Conservation (phyloP, 2,797 vertebrate genomes). For the Rhodeus uyekii region DNA sequence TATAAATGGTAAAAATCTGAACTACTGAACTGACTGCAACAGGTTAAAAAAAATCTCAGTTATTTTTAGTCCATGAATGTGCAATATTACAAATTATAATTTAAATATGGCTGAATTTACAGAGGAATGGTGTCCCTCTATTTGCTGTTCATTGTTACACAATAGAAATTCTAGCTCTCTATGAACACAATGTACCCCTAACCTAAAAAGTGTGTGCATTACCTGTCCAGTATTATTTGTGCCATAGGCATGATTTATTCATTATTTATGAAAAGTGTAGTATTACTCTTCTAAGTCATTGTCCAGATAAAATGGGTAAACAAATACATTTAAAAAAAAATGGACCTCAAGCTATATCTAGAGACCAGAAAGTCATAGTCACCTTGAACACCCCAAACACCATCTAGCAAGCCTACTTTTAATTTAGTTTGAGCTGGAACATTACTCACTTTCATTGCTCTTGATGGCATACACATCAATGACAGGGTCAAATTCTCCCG, state of each 20-base stretch:
- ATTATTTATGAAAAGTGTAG: neutral
- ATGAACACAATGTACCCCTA: no score
- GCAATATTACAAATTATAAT: neutral
- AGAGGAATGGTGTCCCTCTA: neutral
- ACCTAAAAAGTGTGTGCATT: neutral
- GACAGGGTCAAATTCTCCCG: constrained; percentile 92
- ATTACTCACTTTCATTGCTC: constrained; percentile 90
- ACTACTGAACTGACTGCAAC: neutral
- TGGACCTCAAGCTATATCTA: neutral
- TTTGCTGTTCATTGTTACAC: neutral
- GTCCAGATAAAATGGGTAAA: no score
- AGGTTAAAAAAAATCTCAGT: neutral
- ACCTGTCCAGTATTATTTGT: neutral
- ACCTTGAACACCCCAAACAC: neutral
- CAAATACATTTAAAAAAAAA: neutral
- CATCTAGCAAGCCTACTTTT: neutral
- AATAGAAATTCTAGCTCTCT: no score
- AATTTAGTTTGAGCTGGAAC: neutral
- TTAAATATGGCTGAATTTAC: neutral
- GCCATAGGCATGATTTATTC: neutral
- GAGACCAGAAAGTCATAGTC: neutral
- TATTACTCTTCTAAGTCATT: neutral
- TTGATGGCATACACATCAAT: constrained; percentile 98
- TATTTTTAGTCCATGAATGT: neutral
- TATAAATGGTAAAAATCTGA: neutral